Conservation (phyloP, 2,888 invertebrate genomes). For the Piscicola geometra region DNA sequence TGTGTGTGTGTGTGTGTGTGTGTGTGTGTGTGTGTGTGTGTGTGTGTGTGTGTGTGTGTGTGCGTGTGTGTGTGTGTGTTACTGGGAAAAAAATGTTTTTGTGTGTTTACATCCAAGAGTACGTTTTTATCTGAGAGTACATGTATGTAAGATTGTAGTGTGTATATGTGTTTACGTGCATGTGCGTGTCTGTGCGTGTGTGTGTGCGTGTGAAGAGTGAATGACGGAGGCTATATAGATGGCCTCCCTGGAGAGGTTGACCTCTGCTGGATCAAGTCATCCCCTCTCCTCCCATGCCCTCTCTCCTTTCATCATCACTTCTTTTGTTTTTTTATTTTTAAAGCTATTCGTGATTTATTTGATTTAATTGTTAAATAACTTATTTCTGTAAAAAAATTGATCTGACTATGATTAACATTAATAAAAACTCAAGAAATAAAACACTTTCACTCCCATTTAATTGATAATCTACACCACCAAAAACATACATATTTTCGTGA, state of each 20-base stretch:
- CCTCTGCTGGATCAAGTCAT: too few relatives aligned
- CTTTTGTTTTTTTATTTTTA: too few relatives aligned
- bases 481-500: too few relatives aligned
- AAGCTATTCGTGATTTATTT: too few relatives aligned
- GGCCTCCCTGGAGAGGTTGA: too few relatives aligned
- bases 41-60: conserved; percentile 3
- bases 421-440: background rate
- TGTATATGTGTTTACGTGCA: conserved; percentile 1
- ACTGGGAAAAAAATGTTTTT: background rate
- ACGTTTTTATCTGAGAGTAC: background rate
- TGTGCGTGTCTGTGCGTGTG: conserved; percentile 13
- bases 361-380: too few relatives aligned
- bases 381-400: too few relatives aligned
- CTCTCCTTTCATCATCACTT: too few relatives aligned
- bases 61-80: background rate
- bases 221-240: background rate
- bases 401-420: too few relatives aligned
- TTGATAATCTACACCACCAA: background rate
- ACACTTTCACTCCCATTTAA: background rate
- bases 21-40: conserved; percentile 20
- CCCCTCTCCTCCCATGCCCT: too few relatives aligned
- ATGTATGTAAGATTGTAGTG: background rate
- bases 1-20: conserved; percentile 21
- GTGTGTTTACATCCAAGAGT: background rate
- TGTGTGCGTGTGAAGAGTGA: background rate